Evolutionary conservation across 2,888 invertebrate genomes (phyloP).

Genomic region (Drosophila demipolita): DNA sequence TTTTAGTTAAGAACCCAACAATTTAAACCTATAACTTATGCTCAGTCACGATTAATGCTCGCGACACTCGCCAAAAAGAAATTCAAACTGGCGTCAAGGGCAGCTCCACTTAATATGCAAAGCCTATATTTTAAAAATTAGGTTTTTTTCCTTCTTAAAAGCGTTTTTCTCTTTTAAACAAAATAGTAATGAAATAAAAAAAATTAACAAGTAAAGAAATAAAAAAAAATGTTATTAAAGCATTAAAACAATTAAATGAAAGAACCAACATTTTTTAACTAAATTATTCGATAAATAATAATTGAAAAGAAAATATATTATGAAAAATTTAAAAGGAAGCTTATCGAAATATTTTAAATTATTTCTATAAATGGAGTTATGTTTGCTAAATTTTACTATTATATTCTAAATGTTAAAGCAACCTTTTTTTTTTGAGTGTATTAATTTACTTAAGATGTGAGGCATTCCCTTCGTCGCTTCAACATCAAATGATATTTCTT

Average conservation of each 20-base stretch:
- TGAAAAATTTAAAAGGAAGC: background rate
- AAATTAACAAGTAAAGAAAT: too few relatives aligned
- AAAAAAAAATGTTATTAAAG: too few relatives aligned
- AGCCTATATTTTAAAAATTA: background rate
- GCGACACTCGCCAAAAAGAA: background rate
- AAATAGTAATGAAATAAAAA: too few relatives aligned
- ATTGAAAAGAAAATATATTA: too few relatives aligned
- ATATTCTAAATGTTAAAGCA: background rate
- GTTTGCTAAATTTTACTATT: background rate
- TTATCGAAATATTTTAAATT: fast-evolving
- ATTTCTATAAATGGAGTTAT: background rate
- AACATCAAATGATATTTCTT: background rate
- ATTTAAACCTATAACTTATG: conserved; percentile 45
- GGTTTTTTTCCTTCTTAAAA: background rate
- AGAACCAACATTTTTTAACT: too few relatives aligned
- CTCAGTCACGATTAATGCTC: conserved; percentile 49
- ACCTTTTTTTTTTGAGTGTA: background rate
- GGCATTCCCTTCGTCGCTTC: background rate
- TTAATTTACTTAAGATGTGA: background rate
- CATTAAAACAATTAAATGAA: too few relatives aligned
- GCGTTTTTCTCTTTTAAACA: too few relatives aligned
- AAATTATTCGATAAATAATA: too few relatives aligned
- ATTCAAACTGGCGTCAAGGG: background rate
- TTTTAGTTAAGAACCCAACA: conserved; percentile 19
- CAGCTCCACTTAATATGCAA: background rate